phyloP scores from a whole-genome alignment of 2,888 invertebrate species.

The Ichneumoninae sp. region DNA sequence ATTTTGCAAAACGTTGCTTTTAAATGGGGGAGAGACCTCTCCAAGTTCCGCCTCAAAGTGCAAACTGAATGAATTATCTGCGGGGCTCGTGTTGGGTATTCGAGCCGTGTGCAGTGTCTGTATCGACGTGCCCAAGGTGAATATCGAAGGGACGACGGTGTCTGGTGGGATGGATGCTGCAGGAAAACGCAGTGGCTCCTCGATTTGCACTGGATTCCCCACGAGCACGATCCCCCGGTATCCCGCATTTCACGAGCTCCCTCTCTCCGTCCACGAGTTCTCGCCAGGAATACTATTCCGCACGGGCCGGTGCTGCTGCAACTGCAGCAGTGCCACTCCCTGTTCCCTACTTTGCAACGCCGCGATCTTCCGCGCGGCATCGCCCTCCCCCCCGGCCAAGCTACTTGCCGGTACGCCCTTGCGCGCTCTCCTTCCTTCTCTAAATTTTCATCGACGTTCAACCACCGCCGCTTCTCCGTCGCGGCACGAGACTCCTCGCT shows the following conservation, averaged over 20 bases:
- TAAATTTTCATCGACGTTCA: constrained; percentile 37
- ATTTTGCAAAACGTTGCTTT: not conserved
- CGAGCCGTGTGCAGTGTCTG: not conserved
- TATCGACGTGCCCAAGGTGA: constrained; percentile 12
- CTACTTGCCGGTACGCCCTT: constrained; percentile 63
- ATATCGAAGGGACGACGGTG: constrained; percentile 53
- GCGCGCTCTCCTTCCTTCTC: constrained; percentile 22
- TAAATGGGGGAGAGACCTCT: not conserved
- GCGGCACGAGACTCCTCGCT: constrained; percentile 31
- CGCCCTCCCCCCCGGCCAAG: constrained; percentile 43
- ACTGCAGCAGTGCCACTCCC: constrained; percentile 70
- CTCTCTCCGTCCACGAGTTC: constrained; percentile 26
- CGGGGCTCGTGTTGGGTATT: not conserved
- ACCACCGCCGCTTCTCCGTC: constrained; percentile 28
- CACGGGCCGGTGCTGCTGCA: constrained; percentile 59
- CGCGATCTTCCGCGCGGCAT: constrained; percentile 55
- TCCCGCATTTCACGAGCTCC: constrained; percentile 62
- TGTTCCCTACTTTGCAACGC: constrained; percentile 48
- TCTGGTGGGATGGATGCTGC: constrained; percentile 9
- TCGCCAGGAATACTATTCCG: constrained; percentile 50
- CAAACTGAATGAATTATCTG: constrained; percentile 34
- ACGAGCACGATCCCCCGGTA: constrained; percentile 56
- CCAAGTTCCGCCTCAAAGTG: constrained; percentile 12
- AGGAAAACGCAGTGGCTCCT: constrained; percentile 55
- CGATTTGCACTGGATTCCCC: constrained; percentile 39